Conservation (phyloP, 1,140 invertebrate genomes). For the Papilio glaucus region DNA sequence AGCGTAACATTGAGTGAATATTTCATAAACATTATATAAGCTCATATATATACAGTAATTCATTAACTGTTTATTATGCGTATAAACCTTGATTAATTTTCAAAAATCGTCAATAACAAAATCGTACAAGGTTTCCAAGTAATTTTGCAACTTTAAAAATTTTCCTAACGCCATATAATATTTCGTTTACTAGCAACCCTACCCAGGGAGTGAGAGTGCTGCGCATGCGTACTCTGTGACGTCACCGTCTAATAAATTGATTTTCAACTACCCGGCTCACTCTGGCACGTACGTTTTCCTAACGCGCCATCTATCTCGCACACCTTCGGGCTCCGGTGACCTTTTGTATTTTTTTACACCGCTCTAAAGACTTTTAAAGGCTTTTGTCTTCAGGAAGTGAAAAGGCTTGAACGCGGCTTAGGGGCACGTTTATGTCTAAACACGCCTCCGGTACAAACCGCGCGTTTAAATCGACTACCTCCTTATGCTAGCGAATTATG, state of each 20-base stretch:
- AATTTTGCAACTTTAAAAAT: background rate
- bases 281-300: conserved; percentile 46
- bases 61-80: background rate
- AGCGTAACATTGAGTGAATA: too few species aligned
- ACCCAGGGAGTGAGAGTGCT: conserved; percentile 61
- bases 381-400: conserved; percentile 72
- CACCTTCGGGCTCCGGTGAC: conserved; percentile 72
- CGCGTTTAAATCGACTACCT: conserved; percentile 6
- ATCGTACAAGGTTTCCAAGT: background rate
- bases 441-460: background rate
- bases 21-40: too few species aligned
- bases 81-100: background rate
- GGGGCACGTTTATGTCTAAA: conserved; percentile 20
- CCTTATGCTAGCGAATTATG: background rate
- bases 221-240: conserved; percentile 80
- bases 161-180: conserved; percentile 27
- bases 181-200: conserved; percentile 65
- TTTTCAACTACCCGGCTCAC: conserved; percentile 76
- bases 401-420: conserved; percentile 53
- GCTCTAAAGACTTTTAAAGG: conserved; percentile 71
- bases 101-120: background rate
- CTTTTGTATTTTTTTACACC: conserved; percentile 76
- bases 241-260: conserved; percentile 84
- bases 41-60: background rate
- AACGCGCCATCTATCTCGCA: conserved; percentile 60